Percentiles rank a stretch among this genome's conserved stretches.
Evolutionary conservation across 2,797 vertebrate genomes (phyloP).

Genomic region (Columba guinea): DNA sequence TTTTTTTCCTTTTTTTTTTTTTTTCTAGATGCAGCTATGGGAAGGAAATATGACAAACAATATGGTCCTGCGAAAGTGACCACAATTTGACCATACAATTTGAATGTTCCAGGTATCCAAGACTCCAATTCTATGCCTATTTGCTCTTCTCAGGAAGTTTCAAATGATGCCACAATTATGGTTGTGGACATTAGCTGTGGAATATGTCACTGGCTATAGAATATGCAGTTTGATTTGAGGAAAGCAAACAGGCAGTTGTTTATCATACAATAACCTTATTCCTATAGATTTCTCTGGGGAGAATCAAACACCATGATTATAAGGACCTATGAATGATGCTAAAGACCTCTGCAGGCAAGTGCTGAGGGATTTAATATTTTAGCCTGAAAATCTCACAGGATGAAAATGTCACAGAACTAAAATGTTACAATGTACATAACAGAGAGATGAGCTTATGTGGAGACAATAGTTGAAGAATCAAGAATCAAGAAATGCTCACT

Average conservation of each 20-base stretch:
- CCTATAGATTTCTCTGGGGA: background rate
- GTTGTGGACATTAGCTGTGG: background rate
- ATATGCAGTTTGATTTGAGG: background rate
- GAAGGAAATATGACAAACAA: background rate
- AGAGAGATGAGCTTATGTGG: background rate
- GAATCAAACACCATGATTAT: background rate
- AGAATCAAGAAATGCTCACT: constrained; percentile 22
- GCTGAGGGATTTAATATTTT: background rate
- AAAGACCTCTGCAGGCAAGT: background rate
- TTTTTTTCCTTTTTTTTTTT: background rate
- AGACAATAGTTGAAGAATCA: background rate
- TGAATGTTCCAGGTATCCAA: background rate
- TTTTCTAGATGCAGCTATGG: background rate
- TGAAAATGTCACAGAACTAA: constrained; percentile 18
- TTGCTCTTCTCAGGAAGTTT: background rate
- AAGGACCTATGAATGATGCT: background rate
- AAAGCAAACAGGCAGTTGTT: background rate
- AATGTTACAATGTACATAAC: background rate
- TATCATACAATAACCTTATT: background rate
- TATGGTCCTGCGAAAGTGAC: background rate
- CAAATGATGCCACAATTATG: background rate
- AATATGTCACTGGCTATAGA: background rate
- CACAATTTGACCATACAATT: background rate
- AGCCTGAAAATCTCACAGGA: background rate
- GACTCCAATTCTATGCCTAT: background rate